A percentile compares a stretch with the other conserved stretches of the same genome.
Evolutionary conservation across 2,888 invertebrate species (phyloP).

Genomic region (Monochamus alternatus): DNA sequence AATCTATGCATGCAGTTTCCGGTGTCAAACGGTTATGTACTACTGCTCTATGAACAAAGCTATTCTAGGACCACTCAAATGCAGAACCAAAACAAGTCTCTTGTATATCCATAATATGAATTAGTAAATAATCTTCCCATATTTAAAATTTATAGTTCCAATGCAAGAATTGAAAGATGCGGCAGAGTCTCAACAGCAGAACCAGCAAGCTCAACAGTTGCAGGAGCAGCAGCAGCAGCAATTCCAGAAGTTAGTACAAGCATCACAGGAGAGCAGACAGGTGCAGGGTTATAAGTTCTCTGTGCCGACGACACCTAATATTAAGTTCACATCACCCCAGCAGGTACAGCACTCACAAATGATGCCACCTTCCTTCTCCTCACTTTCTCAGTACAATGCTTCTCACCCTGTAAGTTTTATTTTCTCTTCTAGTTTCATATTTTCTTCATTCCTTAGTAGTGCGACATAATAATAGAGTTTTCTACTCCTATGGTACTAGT

Average conservation of each 20-base stretch:
- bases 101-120: no score
- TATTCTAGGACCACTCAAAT: no score
- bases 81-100: no score
- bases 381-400: constrained; percentile 58
- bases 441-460: constrained; percentile 1
- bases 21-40: no score
- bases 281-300: constrained; percentile 64
- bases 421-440: constrained; percentile 15
- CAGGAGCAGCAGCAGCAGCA: constrained; percentile 37
- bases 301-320: constrained; percentile 59
- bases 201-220: constrained; percentile 53
- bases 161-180: constrained; percentile 33
- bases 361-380: constrained; percentile 56
- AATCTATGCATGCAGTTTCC: no score
- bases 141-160: constrained; percentile 20
- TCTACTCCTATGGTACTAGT: no score
- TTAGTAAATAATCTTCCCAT: no score
- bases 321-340: constrained; percentile 65
- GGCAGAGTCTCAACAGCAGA: constrained; percentile 45
- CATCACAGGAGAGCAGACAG: constrained; percentile 50
- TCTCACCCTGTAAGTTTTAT: constrained; percentile 58
- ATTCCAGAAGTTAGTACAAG: constrained; percentile 53
- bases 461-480: no score
- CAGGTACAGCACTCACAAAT: constrained; percentile 59
- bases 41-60: no score